These are phyloP conservation scores for Melangyna quadrimaculata DNA, from an alignment of 2,888 invertebrate genomes.

Conservation along the genomic window DNA sequence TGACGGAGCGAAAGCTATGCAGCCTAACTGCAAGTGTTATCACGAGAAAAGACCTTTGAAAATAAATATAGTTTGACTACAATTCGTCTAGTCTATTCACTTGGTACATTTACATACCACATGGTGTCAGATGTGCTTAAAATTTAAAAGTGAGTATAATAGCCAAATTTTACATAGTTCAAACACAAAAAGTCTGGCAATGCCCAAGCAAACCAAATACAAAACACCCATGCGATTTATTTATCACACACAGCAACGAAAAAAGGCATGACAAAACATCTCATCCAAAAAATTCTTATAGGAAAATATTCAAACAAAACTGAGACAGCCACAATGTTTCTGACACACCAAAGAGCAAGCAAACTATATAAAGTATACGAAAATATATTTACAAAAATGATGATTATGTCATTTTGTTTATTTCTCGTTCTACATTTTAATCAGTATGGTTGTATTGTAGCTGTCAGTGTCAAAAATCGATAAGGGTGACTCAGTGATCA, in stretches of 20 bases:
- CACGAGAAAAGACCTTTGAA: no score
- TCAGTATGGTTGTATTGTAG: not conserved
- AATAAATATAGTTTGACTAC: no score
- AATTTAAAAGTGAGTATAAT: no score
- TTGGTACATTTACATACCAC: no score
- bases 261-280: not conserved
- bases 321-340: not conserved
- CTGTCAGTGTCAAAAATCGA: not conserved
- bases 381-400: conserved; percentile 63
- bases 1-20: no score
- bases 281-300: not conserved
- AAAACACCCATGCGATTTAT: not conserved
- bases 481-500: not conserved
- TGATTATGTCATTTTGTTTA: not conserved
- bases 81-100: no score
- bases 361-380: conserved; percentile 19
- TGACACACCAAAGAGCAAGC: conserved; percentile 30
- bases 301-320: not conserved
- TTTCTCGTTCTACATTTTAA: no score
- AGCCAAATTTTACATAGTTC: no score
- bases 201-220: not conserved
- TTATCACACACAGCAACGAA: not conserved
- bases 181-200: not conserved
- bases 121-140: no score
- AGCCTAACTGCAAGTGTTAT: no score